These are phyloP conservation scores for Notiomystis cincta DNA, from an alignment of 2,113 vertebrate genomes.

Conservation along the genomic window DNA sequence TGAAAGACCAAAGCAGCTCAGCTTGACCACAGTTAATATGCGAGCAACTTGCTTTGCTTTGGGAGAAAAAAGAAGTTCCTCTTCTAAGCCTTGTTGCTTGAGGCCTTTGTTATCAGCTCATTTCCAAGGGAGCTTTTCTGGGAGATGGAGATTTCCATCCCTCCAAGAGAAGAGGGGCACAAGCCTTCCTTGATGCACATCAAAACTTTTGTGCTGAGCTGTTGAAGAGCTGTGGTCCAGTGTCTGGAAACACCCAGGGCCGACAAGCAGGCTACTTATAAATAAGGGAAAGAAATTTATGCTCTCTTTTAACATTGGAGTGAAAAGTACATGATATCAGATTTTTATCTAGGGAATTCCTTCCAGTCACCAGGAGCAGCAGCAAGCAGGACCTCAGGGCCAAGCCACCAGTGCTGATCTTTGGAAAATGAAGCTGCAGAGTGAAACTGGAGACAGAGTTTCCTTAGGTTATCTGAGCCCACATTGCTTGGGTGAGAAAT, in stretches of 20 bases:
- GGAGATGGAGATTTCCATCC: not conserved
- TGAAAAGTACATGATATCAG: not conserved
- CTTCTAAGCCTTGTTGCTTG: not conserved
- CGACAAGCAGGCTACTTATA: not conserved
- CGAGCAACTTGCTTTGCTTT: not conserved
- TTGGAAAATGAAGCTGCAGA: not conserved
- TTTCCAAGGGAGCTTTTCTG: not conserved
- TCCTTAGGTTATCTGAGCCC: conserved; percentile 18
- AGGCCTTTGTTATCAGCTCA: not conserved
- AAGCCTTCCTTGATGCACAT: not conserved
- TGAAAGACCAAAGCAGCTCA: not conserved
- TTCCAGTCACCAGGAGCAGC: not conserved
- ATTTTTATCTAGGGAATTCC: not conserved
- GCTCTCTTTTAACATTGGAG: not conserved
- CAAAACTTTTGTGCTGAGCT: not conserved
- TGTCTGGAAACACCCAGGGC: not conserved
- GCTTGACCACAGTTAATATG: not conserved
- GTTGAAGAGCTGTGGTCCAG: not conserved
- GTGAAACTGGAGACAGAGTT: not conserved
- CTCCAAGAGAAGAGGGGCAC: not conserved
- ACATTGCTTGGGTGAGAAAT: not conserved
- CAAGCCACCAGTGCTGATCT: not conserved
- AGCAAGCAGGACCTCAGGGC: not conserved
- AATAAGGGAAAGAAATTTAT: not conserved
- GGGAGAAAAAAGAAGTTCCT: not conserved